Evolutionary conservation across 2,888 invertebrate genomes (phyloP).

Genomic region (Xanthia togata): DNA sequence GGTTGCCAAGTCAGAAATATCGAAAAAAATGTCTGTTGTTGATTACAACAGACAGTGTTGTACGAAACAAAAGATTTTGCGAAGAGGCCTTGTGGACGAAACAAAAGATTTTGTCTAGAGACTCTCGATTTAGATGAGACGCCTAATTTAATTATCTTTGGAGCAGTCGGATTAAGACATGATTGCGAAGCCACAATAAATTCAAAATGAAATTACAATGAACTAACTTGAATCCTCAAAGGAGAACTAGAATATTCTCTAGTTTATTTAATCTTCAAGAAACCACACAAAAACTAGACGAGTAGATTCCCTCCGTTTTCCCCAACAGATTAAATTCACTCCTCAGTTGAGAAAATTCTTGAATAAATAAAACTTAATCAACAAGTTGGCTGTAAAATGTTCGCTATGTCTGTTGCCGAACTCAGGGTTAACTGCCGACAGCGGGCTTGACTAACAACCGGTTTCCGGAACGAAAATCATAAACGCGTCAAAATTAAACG

Average conservation of each 20-base stretch:
- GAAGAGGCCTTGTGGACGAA: neutral
- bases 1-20: too few relatives aligned
- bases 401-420: slow-evolving; percentile 14
- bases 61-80: neutral
- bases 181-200: slow-evolving; percentile 2
- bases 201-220: slow-evolving; percentile 10
- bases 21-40: neutral
- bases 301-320: neutral
- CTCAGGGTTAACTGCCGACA: slow-evolving; percentile 4
- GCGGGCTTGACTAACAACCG: neutral
- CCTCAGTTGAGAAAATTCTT: slow-evolving; percentile 34
- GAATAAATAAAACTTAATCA: slow-evolving; percentile 71
- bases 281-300: slow-evolving; percentile 22
- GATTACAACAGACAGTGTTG: neutral
- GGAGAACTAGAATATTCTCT: neutral
- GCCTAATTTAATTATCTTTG: neutral
- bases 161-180: neutral
- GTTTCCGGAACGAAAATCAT: neutral
- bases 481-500: neutral
- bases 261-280: slow-evolving; percentile 6
- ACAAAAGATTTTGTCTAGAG: neutral
- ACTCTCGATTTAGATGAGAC: neutral
- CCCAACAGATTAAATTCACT: neutral
- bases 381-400: slow-evolving; percentile 61
- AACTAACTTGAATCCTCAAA: neutral